Evolutionary conservation across 2,797 vertebrate genomes (phyloP).

Genomic region (Phataginus tricuspis): DNA sequence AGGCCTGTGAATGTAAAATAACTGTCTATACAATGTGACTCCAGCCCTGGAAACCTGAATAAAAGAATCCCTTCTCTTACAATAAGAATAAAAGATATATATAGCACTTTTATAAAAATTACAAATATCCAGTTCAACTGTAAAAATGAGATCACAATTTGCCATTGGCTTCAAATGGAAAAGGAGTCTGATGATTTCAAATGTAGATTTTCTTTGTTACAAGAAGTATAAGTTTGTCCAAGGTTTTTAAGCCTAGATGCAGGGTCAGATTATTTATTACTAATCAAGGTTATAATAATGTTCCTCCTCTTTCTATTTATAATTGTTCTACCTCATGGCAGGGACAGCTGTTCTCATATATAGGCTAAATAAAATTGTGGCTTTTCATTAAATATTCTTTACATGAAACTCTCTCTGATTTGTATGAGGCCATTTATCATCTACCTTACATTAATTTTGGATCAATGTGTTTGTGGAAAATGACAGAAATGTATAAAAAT

Average conservation of each 20-base stretch:
- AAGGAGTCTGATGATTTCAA: neutral
- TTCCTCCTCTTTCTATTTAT: constrained; percentile 22
- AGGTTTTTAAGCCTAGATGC: constrained; percentile 1
- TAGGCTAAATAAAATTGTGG: constrained; percentile 8
- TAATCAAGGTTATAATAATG: constrained; percentile 26
- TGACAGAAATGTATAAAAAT: neutral
- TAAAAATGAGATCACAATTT: constrained; percentile 37
- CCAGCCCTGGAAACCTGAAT: neutral
- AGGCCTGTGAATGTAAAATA: neutral
- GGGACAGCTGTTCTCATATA: constrained; percentile 29
- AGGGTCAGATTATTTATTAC: constrained; percentile 51
- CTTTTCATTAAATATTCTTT: constrained; percentile 54
- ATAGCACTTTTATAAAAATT: neutral
- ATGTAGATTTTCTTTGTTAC: neutral
- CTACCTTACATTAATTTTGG: constrained; percentile 5
- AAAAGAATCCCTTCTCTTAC: neutral
- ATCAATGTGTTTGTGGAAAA: neutral
- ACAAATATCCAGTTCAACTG: neutral
- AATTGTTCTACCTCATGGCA: neutral
- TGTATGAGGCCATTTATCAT: neutral
- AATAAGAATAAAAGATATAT: neutral
- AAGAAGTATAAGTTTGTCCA: neutral
- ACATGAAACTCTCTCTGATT: neutral
- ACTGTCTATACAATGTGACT: neutral
- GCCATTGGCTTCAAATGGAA: neutral